These are phyloP conservation scores for Mustela lutreola DNA, from an alignment of 2,113 vertebrate genomes.

Conservation along the genomic window DNA sequence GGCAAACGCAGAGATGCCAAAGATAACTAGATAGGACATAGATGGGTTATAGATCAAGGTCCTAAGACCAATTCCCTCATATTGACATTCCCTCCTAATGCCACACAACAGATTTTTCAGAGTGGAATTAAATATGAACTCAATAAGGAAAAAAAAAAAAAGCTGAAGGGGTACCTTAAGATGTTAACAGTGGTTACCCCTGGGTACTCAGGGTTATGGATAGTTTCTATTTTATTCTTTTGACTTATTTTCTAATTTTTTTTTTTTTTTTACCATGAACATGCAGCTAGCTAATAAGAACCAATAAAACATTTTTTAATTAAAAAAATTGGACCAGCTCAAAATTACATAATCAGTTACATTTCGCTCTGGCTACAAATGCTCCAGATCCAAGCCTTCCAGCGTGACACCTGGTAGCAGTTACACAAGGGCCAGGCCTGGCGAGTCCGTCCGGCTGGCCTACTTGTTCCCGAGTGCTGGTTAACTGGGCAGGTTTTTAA, in stretches of 20 bases:
- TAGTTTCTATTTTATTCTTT: not conserved
- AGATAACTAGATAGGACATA: not conserved
- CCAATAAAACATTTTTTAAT: constrained; percentile 62
- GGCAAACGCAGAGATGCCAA: not conserved
- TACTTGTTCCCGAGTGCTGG: not conserved
- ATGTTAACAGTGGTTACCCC: not conserved
- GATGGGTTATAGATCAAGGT: not conserved
- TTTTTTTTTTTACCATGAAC: not conserved
- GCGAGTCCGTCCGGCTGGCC: not conserved
- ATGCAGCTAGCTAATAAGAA: constrained; percentile 26
- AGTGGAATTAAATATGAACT: not conserved
- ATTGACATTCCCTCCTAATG: not conserved
- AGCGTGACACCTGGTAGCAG: constrained; percentile 64
- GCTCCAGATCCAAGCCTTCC: constrained; percentile 59
- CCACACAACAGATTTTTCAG: not conserved
- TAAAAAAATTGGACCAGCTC: constrained; percentile 65
- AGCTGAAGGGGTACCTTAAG: not conserved
- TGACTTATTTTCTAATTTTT: not conserved
- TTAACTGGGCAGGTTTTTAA: constrained; percentile 38
- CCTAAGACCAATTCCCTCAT: not conserved
- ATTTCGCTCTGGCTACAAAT: not conserved
- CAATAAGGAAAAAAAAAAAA: not conserved
- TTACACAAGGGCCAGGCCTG: not conserved
- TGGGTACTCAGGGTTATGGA: not conserved
- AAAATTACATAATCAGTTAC: constrained; percentile 67